Percentiles rank a stretch among this genome's conserved stretches.
These are phyloP conservation scores for Melipona quadrifasciata DNA, from an alignment of 1,140 invertebrate genomes.

Conservation along the genomic window DNA sequence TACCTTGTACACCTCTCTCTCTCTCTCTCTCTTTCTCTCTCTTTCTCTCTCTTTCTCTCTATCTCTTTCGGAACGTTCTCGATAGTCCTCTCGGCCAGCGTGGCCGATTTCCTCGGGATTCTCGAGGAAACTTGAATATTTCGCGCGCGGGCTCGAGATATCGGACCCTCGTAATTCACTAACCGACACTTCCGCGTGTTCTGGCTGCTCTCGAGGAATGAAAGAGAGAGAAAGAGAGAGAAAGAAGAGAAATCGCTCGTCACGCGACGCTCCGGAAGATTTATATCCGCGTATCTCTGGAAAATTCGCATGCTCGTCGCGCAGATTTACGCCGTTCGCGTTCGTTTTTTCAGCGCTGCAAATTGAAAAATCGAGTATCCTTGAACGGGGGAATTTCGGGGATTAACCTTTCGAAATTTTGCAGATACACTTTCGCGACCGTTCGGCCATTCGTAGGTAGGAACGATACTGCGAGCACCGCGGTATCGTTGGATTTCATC, in stretches of 20 bases:
- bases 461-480: no score
- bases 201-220: not conserved
- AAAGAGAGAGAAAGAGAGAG: not conserved
- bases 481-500: no score
- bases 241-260: not conserved
- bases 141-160: not conserved
- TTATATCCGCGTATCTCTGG: constrained; percentile 20
- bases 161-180: constrained; percentile 17
- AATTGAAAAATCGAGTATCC: not conserved
- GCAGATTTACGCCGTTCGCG: not conserved
- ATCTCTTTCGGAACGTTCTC: not conserved
- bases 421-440: not conserved
- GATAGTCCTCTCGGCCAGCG: not conserved
- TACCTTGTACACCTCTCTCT: no score
- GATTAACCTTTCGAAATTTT: not conserved
- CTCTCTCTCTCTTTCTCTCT: no score
- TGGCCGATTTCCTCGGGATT: not conserved
- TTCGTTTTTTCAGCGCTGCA: not conserved
- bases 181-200: constrained; percentile 11
- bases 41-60: not conserved
- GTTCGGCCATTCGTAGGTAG: no score
- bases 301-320: not conserved
- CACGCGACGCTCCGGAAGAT: not conserved
- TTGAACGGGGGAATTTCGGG: not conserved
- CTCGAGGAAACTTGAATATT: constrained; percentile 3